These are phyloP conservation scores for Acleris laterana DNA, from an alignment of 2,888 invertebrate species.

Conservation along the genomic window DNA sequence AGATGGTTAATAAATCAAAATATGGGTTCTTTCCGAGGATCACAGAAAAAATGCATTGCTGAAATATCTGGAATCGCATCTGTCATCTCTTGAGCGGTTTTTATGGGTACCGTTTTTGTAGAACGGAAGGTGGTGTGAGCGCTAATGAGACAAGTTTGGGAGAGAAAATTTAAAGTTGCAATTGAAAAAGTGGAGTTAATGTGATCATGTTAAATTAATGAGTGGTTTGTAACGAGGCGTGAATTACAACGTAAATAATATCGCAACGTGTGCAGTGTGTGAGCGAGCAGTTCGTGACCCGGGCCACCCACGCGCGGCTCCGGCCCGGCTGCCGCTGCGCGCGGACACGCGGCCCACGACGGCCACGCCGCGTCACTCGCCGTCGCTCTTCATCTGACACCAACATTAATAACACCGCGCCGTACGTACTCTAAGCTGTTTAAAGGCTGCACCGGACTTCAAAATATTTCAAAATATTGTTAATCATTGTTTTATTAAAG, in stretches of 20 bases:
- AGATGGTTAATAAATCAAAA: slow-evolving; percentile 71
- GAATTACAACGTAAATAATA: slow-evolving; percentile 33
- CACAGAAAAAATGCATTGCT: slow-evolving; percentile 73
- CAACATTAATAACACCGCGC: slow-evolving; percentile 36
- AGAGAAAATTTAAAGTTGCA: slow-evolving; percentile 40
- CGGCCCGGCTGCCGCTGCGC: slow-evolving; percentile 39
- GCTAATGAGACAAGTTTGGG: slow-evolving; percentile 68
- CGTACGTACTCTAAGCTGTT: slow-evolving; percentile 20
- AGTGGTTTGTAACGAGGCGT: slow-evolving; percentile 35
- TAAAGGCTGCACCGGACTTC: slow-evolving; percentile 22
- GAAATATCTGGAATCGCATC: slow-evolving; percentile 79
- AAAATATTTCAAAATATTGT: slow-evolving; percentile 3
- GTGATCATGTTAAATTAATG: slow-evolving; percentile 21
- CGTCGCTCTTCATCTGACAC: slow-evolving; percentile 38
- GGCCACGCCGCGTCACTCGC: slow-evolving; percentile 38
- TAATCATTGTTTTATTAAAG: neutral
- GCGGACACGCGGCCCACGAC: slow-evolving; percentile 40
- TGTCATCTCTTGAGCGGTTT: slow-evolving; percentile 73
- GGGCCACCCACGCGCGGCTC: slow-evolving; percentile 52
- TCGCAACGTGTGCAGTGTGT: slow-evolving; percentile 24
- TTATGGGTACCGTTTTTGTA: slow-evolving; percentile 64
- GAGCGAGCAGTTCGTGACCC: slow-evolving; percentile 50
- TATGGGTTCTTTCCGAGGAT: slow-evolving; percentile 66
- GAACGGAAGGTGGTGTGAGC: slow-evolving; percentile 53
- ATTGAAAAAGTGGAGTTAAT: slow-evolving; percentile 21